phyloP scores from a whole-genome alignment of 2,888 invertebrate species.

The Encarsia formosa region DNA sequence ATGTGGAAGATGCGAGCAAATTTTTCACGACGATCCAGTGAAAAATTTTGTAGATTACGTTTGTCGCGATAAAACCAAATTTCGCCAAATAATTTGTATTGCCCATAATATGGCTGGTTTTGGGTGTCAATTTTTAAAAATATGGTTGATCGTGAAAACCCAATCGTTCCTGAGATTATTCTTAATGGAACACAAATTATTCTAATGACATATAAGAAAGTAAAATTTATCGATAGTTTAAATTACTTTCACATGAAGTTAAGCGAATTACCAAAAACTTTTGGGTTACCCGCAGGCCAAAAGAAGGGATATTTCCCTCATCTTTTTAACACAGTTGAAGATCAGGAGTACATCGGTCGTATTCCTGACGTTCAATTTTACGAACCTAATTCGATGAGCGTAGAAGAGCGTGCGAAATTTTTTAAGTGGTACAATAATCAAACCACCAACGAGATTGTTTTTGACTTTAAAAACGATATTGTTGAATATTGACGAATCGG shows the following conservation, averaged over 20 bases:
- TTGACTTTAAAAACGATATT: neutral
- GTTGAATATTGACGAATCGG: neutral
- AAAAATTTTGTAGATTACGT: neutral
- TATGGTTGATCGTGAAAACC: neutral
- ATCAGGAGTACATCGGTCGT: neutral
- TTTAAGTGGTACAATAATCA: neutral
- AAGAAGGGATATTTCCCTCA: neutral
- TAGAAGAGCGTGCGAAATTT: neutral
- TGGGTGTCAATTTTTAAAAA: neutral
- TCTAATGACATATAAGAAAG: neutral
- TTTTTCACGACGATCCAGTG: neutral
- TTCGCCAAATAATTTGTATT: neutral
- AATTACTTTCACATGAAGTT: neutral
- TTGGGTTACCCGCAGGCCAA: neutral
- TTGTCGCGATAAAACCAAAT: neutral
- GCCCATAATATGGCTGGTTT: neutral
- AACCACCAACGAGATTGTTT: neutral
- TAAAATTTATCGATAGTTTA: slow-evolving; percentile 1
- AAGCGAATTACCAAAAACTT: neutral
- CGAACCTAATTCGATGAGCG: neutral
- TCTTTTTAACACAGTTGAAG: neutral
- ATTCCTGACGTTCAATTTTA: neutral
- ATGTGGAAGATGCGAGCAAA: neutral
- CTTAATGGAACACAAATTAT: neutral
- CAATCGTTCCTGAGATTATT: neutral